Base-by-base conservation (phyloP, 1,140 invertebrate species). In the Heliothis virescens region DNA sequence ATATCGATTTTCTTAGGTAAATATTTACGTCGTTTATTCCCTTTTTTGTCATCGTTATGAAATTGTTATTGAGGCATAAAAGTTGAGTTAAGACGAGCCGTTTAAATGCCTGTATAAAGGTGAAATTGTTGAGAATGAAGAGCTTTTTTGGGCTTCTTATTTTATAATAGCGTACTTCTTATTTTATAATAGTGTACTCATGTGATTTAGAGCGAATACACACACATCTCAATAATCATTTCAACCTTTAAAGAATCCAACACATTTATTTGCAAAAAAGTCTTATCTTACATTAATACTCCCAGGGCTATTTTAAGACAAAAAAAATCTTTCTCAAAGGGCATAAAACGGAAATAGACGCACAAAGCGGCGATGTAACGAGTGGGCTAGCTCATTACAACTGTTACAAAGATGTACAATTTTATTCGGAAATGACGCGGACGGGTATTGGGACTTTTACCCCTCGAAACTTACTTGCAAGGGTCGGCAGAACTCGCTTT, bases 1-100 rank as follows among this genome's bases (percentile, higher is more conserved):
- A 88, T 89, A 90, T 87, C 86, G 88, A 87, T 87, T 86, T 89
- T 87, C 78, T 80, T 85, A 82, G 75, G 86, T 87, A 90, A 91
- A 91, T 89, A 89, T 89, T 89, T 34, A 63, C 62, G 41, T 21
- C 52, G 75, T 57, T 78, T 67, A 67, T 78, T 57, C 75, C 16
- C 59, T 67, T 57, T 72, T 69, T 78, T 78, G 63, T 69, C 62
- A 52, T 41, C 60, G 59, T 76, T 76, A 76, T 76, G 60, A 53
- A 76, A 76, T 76, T 76, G 74, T 76, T 76, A 71, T 71, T 62
- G 59, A 75, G 48, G 73, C 47, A 65, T 65, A 67, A 65, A 50
- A 77, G 47, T 71, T 59, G 57, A 60, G 78, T 62, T 71, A 53
- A 16, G 67, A 50, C 9, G 75, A 77, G 67, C 47, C 67, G 57